Conservation (phyloP, 2,888 invertebrate species). For the Conistra vaccinii region DNA sequence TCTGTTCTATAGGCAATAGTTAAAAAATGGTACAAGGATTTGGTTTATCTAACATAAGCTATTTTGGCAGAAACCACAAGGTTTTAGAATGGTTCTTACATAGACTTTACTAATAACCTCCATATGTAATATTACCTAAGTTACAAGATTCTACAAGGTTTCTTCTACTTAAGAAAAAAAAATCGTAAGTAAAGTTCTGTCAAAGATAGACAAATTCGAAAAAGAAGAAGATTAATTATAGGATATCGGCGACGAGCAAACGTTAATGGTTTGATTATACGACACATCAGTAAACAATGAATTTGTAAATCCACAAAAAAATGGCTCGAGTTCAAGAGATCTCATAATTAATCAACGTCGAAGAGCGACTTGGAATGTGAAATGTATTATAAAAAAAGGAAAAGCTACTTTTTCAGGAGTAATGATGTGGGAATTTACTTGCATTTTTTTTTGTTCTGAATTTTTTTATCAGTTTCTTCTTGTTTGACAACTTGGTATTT, state of each 20-base stretch:
- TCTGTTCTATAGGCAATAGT: not conserved
- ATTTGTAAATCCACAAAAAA: slow-evolving; percentile 41
- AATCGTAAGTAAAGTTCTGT: not conserved
- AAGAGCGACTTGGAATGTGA: slow-evolving; percentile 31
- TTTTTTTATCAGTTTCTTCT: slow-evolving; percentile 4
- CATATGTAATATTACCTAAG: too few relatives aligned
- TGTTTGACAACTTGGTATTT: not conserved
- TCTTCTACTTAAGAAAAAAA: not conserved
- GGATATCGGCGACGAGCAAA: slow-evolving; percentile 15
- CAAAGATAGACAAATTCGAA: not conserved
- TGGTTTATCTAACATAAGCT: not conserved
- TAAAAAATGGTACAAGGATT: not conserved
- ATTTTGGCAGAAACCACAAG: not conserved
- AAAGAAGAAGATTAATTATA: slow-evolving; percentile 17
- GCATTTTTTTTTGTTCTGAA: slow-evolving; percentile 8
- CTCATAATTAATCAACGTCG: slow-evolving; percentile 53
- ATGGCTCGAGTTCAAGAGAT: slow-evolving; percentile 44
- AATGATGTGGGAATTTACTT: slow-evolving; percentile 31
- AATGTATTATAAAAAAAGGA: slow-evolving; percentile 27
- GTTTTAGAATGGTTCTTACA: not conserved
- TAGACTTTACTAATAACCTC: not conserved
- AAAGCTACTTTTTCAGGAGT: slow-evolving; percentile 28
- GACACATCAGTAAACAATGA: slow-evolving; percentile 37
- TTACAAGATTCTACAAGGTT: not conserved
- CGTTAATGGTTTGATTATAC: slow-evolving; percentile 47